Evolutionary conservation across 1,140 invertebrate species (phyloP), one percentile per base, ranked within the genome.

Genomic region (Ceratina australensis): DNA sequence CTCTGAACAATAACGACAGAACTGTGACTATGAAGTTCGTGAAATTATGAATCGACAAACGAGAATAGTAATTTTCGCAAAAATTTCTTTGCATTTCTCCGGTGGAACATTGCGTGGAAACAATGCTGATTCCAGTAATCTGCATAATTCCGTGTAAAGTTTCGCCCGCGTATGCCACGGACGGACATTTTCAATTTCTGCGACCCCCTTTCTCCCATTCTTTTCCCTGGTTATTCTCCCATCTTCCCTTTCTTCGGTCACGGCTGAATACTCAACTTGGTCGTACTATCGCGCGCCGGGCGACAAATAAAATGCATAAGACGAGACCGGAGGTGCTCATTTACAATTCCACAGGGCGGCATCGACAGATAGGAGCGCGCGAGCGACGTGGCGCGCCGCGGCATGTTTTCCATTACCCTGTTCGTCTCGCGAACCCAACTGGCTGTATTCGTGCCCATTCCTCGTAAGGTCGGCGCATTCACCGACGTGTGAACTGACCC

Each of bases 351-450:
- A 67, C 72, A 22, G 77, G 73, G 78, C 63, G 64, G 78, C 74
- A 83, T 88, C 84, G 87, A 83, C 87, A 77, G 76, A 61, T 66
- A 71, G 5, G 33, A 42, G 52, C 52, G 7, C 47, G 47, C 61
- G 81, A 83, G 33, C 63, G 5, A 10, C 33, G 33, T 2, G 33
- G 33, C 33, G 33, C 33, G 33, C 5, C 33, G 76, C 26, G 65
- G 56, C 73, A 47, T 81, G 79, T 72, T 80, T 84, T 79, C 86
- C 77, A 80, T 87, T 85, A 87, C 80, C 64, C 63, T n/a, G 18
- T 22, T 81, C 60, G 77, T 73, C 68, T 65, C 67, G 64, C 52
- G 42, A 81, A 49, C 60, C 60, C 20, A 7, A 22, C 15, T 76
- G 1, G 33, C 10, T 42, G 13, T 12, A 18, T 54, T 26, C 72